Base-by-base conservation (phyloP, 2,797 vertebrate species). In the Phylloscopus collybita region DNA sequence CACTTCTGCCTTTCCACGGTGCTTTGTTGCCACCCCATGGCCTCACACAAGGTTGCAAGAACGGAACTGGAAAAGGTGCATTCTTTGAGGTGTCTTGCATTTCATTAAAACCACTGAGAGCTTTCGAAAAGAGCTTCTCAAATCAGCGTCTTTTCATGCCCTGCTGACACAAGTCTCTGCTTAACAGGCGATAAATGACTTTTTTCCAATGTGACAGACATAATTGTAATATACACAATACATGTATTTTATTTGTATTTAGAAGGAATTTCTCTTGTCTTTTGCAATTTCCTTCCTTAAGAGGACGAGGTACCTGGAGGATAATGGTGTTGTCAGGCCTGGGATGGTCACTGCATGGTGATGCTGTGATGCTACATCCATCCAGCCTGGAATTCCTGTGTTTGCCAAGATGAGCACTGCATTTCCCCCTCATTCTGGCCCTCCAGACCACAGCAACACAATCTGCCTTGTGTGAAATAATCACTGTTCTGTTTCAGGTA, bases 21-120 rank as follows among this genome's bases (percentile, higher is more conserved):
- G 86, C 71, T 79, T 44, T 86, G 83, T 88, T 95, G 94, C 93
- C 94, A 86, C 83, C 93, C 13, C 16, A 47, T 69, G 95, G 92
- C 21, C 40, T 23, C n/a, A 20, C 16, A n/a, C 15, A 51, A 62
- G 59, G 40, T 2, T 88, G 88, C 94, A 83, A 40, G 76, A 47
- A 65, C 3, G 19, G 22, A 25, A 29, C 13, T 42, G 21, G 0
- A 26, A 56, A 50, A 75, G 21, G 26, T 7, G 14, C 13, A 2
- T 38, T 44, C 15, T 38, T 40, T 13, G 20, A 71, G 15, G 5
- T 25, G 34, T 16, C 38, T 42, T 40, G 5, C 3, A 4, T 80
- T 59, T 71, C 69, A 30, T 72, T 70, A 32, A 44, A 62, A 38
- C 8, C 40, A 19, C 19, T 0, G 32, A 64, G 5, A 64, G 18